Evolutionary conservation across 1,140 invertebrate genomes (phyloP).

Genomic region (Asobara japonica): DNA sequence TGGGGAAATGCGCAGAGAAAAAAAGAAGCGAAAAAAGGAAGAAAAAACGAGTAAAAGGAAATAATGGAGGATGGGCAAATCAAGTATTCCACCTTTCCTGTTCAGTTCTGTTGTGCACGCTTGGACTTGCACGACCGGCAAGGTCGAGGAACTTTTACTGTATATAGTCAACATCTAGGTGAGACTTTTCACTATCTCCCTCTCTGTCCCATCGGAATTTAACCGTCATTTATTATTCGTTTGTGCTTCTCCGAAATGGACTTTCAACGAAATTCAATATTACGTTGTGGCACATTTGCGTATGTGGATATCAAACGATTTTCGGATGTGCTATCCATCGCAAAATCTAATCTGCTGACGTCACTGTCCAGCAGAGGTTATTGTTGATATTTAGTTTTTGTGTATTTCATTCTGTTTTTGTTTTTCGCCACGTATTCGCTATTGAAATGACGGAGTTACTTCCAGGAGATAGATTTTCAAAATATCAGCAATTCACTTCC

Average conservation of each 20-base stretch:
- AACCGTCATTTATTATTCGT: neutral
- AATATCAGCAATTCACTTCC: no score
- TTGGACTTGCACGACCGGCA: constrained; percentile 9
- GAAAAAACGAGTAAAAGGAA: no score
- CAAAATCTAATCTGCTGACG: neutral
- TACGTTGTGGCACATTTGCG: neutral
- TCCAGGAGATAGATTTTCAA: no score
- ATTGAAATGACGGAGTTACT: no score
- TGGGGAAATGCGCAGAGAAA: no score
- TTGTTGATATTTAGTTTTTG: no score
- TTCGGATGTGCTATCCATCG: neutral
- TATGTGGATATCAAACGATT: neutral
- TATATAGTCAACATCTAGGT: neutral
- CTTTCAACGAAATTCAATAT: neutral
- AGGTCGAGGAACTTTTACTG: constrained; percentile 9
- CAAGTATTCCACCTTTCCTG: neutral
- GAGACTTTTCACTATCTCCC: neutral
- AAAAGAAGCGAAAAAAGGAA: neutral
- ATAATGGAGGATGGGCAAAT: neutral
- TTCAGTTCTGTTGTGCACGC: neutral
- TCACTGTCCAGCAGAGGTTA: neutral
- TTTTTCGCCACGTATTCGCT: no score
- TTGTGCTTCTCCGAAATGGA: constrained; percentile 2
- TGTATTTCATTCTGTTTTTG: no score
- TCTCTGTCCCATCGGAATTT: neutral